phyloP scores from a whole-genome alignment of 2,888 invertebrate species.

The Agrotis segetum region DNA sequence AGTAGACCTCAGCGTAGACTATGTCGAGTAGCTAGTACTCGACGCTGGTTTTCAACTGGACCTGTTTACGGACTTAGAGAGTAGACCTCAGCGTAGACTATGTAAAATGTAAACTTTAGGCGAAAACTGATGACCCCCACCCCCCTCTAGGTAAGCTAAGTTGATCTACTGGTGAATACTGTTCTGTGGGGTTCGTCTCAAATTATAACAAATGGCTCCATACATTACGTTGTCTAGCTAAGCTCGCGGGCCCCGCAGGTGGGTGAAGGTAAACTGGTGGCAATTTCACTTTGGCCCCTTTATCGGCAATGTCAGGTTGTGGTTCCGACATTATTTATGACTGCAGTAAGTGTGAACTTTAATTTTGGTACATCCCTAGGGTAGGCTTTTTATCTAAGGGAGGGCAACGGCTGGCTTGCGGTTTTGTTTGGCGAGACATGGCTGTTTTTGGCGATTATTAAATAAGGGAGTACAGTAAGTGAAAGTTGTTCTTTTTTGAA shows the following conservation, averaged over 20 bases:
- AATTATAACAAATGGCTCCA: constrained; percentile 81
- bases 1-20: too few species aligned
- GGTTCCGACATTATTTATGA: constrained; percentile 66
- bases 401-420: constrained; percentile 6
- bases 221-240: constrained; percentile 75
- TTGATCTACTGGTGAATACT: constrained; percentile 59
- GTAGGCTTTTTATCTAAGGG: constrained; percentile 54
- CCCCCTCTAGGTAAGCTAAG: constrained; percentile 12
- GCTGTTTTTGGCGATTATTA: neutral
- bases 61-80: too few species aligned
- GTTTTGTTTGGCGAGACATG: constrained; percentile 9
- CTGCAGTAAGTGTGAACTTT: constrained; percentile 62
- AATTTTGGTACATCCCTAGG: constrained; percentile 47
- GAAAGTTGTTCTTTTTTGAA: neutral
- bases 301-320: constrained; percentile 65
- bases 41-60: too few species aligned
- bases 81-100: too few species aligned
- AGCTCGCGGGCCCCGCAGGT: constrained; percentile 60
- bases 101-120: constrained; percentile 11
- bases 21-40: too few species aligned
- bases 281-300: constrained; percentile 68
- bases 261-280: constrained; percentile 62
- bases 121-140: constrained; percentile 12
- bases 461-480: neutral
- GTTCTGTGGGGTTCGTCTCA: constrained; percentile 69